Evolutionary conservation across 2,113 vertebrate genomes (phyloP), one percentile per base, ranked within the genome.

Genomic region (Leptobrachium leishanense): DNA sequence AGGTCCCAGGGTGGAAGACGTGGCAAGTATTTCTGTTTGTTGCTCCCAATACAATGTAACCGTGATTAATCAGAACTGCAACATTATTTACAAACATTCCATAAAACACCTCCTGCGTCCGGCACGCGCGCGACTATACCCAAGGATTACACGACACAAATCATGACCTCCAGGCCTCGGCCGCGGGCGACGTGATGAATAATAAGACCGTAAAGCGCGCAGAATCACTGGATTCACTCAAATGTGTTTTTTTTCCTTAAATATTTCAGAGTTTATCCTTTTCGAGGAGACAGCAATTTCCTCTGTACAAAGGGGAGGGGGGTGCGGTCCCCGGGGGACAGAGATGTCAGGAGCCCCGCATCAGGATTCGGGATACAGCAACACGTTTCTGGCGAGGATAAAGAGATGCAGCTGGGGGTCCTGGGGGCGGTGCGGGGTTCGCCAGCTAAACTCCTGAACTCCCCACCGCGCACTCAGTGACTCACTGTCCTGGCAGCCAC

Each of bases 251-350:
- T 40, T 15, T 13, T 40, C 7, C 42, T 5, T 64, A 46, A 64
- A 46, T 55, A 62, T 74, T 41, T 64, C 57, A 20, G 13, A 39
- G 15, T 13, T 5, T 8, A 55, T 10, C 10, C 43, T 66, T 20
- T 65, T 42, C 53, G 54, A 69, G 10, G 46, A 57, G 75, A 69
- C 76, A 53, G 42, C 43, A 50, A 72, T 78, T 71, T 78, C 76
- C 76, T 68, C 53, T 5, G 12, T 11, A 13, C 3, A 2, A 31
- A 13, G 76, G 67, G 42, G n/a, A 20, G 44, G 68, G 68, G n/a
- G 44, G 42, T 41, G 67, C 40, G 31, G 54, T 20, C 76, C 68
- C 57, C 15, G 6, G 8, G 67, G 55, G 41, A 43, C 15, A 10
- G 1, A 53, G 43, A 8, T 66, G 7, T 10, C n/a, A 15, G 3